Evolutionary conservation across 2,113 vertebrate genomes (phyloP), one percentile per base, ranked within the genome.

Genomic region (Lontra canadensis): DNA sequence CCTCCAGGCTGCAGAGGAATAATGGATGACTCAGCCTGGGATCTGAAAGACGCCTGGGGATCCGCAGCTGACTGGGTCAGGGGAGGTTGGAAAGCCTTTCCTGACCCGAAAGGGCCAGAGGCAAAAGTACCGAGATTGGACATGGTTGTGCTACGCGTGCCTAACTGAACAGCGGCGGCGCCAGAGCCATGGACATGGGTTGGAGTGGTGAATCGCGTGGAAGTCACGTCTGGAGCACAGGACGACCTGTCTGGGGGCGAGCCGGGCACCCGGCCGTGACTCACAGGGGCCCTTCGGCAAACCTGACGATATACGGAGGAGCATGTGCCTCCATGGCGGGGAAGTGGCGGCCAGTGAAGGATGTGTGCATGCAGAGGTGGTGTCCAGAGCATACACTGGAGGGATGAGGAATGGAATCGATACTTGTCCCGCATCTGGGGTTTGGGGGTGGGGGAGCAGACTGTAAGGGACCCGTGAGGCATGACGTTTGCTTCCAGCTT

Each of bases 111-210:
- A 9, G 5, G 2, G 61, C 6, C 21, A 61, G n/a, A 20, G 39
- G 29, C 10, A 52, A 57, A 47, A 34, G 1, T 34, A 34, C 3
- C 23, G 47, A 15, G n/a, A 26, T 25, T 2, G 26, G 78, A 71
- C 42, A 61, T 3, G 23, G 39, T 79, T 25, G 3, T 0, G 3
- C 10, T 7, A 1, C 1, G 0, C 1, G 23, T 3, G 10, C 63
- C 73, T 25, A n/a, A 7, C 44, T 59, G 59, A 90, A 39, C 31
- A 2, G 31, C 2, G 1, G 1, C 3, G 8, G 49, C 17, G 29
- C 6, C 34, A 29, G 76, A 47, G 49, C 9, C 26, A 55, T n/a
- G 2, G 12, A 3, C 20, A 0, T 0, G 25, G 42, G 7, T 57
- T 34, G 20, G n/a, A 31, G 42, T 23, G 21, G n/a, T 11, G 29